A percentile compares a stretch with the other conserved stretches of the same genome.
Conservation (phyloP, 2,888 invertebrate genomes). For the Tachystola acroxantha region DNA sequence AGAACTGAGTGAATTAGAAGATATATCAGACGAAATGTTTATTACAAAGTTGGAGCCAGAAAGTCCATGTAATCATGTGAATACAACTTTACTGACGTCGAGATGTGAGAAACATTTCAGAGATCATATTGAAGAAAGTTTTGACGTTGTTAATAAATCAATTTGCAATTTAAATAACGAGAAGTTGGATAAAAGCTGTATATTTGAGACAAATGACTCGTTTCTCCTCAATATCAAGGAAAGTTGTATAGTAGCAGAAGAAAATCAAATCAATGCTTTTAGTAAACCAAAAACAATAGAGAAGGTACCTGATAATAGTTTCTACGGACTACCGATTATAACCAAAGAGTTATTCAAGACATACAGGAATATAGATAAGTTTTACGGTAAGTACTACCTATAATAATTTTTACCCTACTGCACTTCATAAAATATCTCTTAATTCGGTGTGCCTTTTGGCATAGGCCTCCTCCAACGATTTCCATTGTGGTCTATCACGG, state of each 20-base stretch:
- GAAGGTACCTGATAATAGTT: conserved; percentile 43
- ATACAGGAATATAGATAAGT: conserved; percentile 86
- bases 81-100: conserved; percentile 22
- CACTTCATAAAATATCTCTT: no score
- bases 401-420: neutral
- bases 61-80: conserved; percentile 21
- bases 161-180: conserved; percentile 53
- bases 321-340: conserved; percentile 87
- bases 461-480: no score
- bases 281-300: conserved; percentile 15
- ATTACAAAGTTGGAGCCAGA: conserved; percentile 44
- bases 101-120: conserved; percentile 28
- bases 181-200: conserved; percentile 27
- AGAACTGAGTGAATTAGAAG: conserved; percentile 31
- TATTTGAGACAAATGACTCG: conserved; percentile 63
- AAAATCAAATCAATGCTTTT: conserved; percentile 16
- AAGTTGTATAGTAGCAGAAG: conserved; percentile 31
- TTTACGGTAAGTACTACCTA: conserved; percentile 92
- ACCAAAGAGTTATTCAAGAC: conserved; percentile 84
- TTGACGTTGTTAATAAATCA: conserved; percentile 72
- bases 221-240: conserved; percentile 60
- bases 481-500: no score
- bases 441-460: no score
- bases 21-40: conserved; percentile 55
- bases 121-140: conserved; percentile 56